phyloP scores from a whole-genome alignment of 2,113 vertebrate species.

The Gallinago paraguaiae region DNA sequence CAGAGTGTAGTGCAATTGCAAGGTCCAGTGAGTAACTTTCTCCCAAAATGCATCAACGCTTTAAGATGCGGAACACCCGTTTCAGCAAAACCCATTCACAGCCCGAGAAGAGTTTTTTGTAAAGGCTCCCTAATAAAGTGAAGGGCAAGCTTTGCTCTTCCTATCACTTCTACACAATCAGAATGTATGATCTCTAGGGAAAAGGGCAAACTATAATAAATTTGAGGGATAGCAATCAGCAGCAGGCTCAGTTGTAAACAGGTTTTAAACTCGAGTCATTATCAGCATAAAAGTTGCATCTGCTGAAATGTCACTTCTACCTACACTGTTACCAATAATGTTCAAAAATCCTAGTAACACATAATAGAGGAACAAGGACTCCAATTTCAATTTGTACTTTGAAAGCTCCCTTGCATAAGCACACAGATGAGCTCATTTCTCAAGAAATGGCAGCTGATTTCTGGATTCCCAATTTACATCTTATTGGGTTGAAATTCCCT shows the following conservation, averaged over 20 bases:
- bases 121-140: neutral
- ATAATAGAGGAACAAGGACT: neutral
- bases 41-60: neutral
- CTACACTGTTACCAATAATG: neutral
- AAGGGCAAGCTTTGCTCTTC: neutral
- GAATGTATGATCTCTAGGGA: neutral
- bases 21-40: neutral
- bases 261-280: neutral
- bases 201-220: neutral
- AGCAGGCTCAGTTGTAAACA: neutral
- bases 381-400: neutral
- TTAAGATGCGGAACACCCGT: neutral
- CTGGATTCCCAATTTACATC: neutral
- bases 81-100: neutral
- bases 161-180: neutral
- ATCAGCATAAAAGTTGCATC: neutral
- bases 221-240: neutral
- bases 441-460: neutral
- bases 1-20: rapidly evolving
- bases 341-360: neutral
- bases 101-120: neutral
- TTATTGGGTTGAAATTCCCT: neutral
- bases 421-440: neutral
- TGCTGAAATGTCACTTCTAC: neutral
- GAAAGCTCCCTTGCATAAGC: neutral